Base-by-base conservation (phyloP, 2,113 vertebrate species). In the Ictalurus punctatus region DNA sequence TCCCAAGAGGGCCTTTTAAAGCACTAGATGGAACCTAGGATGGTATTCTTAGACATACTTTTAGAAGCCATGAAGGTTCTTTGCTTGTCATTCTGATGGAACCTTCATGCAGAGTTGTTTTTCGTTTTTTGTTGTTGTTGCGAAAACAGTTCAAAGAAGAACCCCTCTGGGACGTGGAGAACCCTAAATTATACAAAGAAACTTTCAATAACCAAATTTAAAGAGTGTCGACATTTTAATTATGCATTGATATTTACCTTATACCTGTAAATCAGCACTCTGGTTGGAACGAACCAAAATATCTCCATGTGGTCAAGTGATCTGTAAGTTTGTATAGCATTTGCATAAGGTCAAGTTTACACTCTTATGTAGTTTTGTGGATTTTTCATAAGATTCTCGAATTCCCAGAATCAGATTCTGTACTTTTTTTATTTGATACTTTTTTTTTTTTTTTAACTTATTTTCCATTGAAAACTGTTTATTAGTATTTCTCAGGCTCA, bases 401-500 rank as follows among this genome's bases (percentile, higher is more conserved):
- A 37, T 37, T 30, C 52, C 56, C 48, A 76, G 37, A 79, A 79
- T n/a, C 78, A 54, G 13, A 54, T 79, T 76, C 14, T 71, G 40
- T 86, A 1, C 56, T 40, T 76, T 76, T 76, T 61, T 74, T 10
- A 34, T 52, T 34, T 58, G n/a, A 40, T 73, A 44, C 63, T n/a
- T 37, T 63, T 79, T 54, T 25, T 54, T 27, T 44, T 44, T 74
- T 21, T 74, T 17, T 17, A 54, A 86, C 52, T 78, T 61, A 48
- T 8, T 54, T 63, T 86, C 73, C 85, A 79, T 13, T 67, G 86
- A 87, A 87, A 82, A 54, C 76, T 82, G 63, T 63, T 87, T 71
- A 87, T 87, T 78, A 82, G 61, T 71, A 67, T 58, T 82, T 82
- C 23, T 48, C 86, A 82, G 86, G 37, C 23, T 16, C 30, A 80